Evolutionary conservation across 2,888 invertebrate species (phyloP), one percentile per base, ranked within the genome.

Genomic region (Ptychoptera contaminata): DNA sequence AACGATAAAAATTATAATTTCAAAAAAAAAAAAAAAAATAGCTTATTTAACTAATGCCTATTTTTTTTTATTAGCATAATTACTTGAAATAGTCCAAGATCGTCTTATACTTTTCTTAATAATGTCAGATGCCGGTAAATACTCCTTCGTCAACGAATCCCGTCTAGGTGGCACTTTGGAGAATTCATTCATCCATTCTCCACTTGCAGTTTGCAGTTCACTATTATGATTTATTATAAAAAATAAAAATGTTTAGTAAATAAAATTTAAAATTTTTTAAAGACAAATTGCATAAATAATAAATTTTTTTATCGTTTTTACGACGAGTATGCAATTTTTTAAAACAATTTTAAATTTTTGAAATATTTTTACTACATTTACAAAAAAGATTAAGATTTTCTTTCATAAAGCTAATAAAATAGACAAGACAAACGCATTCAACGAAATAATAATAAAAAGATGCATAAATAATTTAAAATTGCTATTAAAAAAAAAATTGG

Each of bases 31-130:
- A 35, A 45, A 23, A 35, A 14, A 39, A n/a, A 29, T 8, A 39
- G 2, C 8, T 12, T 29, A 29, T n/a, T 39, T 16, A 11, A 9
- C 11, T 37, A 31, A 32, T 30, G 10, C 36, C 8, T 16, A 16
- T 15, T 36, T 36, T 16, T 16, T 7, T 38, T 2, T 42, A 12
- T 31, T 30, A n/a, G n/a, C n/a, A n/a, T n/a, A 60, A 68, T 70
- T 59, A 80, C 80, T 78, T 52, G 79, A 79, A 56, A 79, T 79
- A 46, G 79, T 80, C 79, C 79, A 79, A 48, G 79, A 79, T 46
- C 79, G 69, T 41, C 74, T 70, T 52, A 81, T 77, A 55, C 76
- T 78, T 53, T 73, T 70, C 54, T 76, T 76, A 53, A 79, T 68
- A 52, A 77, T 72, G 57, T 79, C 77, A 47, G 76, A 71, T 39